Evolutionary conservation across 2,888 invertebrate species (phyloP), one percentile per base, ranked within the genome.

Genomic region (Chymomyza fuscimana): DNA sequence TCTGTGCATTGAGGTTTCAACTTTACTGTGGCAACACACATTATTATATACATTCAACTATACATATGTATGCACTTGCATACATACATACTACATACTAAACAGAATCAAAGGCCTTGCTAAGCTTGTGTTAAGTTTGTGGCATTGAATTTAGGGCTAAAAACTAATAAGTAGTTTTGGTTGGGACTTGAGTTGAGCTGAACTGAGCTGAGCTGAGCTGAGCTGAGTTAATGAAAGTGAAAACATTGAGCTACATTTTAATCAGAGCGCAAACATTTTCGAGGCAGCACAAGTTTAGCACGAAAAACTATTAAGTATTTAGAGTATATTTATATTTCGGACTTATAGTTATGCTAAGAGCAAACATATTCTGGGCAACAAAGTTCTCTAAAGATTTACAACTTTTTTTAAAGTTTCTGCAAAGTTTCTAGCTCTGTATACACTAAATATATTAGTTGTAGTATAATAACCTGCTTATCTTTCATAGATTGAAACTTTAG

Each of bases 1-100:
- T 50, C n/a, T 56, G 65, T 59, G 36, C 16, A 52, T 63, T 63
- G 22, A 25, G 29, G 50, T 51, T 51, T 46, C n/a, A 40, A 16
- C 32, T 12, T 60, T 46, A 46, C 12, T 7, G 6, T 46, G 40
- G 40, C 12, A 46, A 4, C n/a, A 61, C 40, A 32, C 61, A 61
- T 12, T 32, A 32, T 32, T 32, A 32, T 32, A 32, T 32, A 7
- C 7, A 32, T 32, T 25, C 4, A 25, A 4, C 25, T 25, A 25
- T 25, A 32, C 59, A 60, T 32, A 36, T 40, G 19, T 32, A n/a
- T 12, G 29, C 32, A 32, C 16, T 29, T 12, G n/a, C 9, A 60
- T 15, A 32, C 6, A 60, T 15, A 10, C 10, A 40, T 7, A 36
- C 10, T 25, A 60, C 15, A 56, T 56, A 5, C 5, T 56, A 22